Percentiles rank a stretch among this genome's conserved stretches.
Conservation (phyloP, 2,888 invertebrate species). For the Drosophila birchii region DNA sequence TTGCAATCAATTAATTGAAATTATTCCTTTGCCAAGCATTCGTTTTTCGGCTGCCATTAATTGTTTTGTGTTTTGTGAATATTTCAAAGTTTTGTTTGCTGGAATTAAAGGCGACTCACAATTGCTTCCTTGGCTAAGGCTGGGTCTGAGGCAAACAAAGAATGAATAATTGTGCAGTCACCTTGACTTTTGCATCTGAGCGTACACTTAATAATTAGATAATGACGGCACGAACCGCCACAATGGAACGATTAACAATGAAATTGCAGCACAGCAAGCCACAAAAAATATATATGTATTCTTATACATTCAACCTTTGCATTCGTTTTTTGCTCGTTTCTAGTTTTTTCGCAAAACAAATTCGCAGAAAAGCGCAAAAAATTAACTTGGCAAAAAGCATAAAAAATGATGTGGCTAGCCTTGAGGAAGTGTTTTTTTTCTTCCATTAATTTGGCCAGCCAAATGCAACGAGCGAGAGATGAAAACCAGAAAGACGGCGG, state of each 20-base stretch:
- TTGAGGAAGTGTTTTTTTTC: conserved; percentile 47
- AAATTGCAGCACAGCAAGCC: conserved; percentile 41
- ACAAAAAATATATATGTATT: conserved; percentile 12
- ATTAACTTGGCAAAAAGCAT: conserved; percentile 45
- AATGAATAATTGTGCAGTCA: conserved; percentile 72
- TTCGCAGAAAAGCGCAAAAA: conserved; percentile 55
- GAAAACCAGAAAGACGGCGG: conserved; percentile 26
- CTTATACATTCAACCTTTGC: conserved; percentile 45
- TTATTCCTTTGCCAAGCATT: conserved; percentile 28
- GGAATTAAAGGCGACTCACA: conserved; percentile 15
- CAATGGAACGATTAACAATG: conserved; percentile 54
- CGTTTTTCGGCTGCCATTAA: conserved; percentile 29
- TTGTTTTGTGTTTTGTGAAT: conserved; percentile 24
- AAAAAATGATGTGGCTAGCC: conserved; percentile 58
- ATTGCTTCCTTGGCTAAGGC: conserved; percentile 40
- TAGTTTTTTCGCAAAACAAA: conserved; percentile 44
- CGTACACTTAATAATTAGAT: conserved; percentile 64
- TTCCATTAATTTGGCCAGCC: conserved; percentile 11
- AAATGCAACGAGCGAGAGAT: conserved; percentile 54
- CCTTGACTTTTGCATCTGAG: conserved; percentile 75
- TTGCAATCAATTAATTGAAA: conserved; percentile 51
- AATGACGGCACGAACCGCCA: conserved; percentile 55
- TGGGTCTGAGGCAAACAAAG: conserved; percentile 26
- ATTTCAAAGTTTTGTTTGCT: conserved; percentile 30
- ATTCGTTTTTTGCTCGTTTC: conserved; percentile 45